Evolutionary conservation across 2,888 invertebrate genomes (phyloP).

Genomic region (Brachyopa scutellaris): DNA sequence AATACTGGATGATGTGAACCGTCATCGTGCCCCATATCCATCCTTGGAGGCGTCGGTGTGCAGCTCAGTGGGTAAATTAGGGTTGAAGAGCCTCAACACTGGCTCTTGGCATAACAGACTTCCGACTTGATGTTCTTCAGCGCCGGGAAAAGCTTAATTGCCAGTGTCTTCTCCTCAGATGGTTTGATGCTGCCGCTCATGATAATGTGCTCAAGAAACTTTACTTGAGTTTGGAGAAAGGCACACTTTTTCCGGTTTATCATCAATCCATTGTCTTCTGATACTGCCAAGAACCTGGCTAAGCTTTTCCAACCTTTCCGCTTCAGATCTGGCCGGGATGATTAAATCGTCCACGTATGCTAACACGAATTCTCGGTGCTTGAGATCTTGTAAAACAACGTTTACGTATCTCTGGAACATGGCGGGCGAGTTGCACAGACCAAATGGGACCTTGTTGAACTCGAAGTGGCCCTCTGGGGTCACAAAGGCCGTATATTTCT

Average conservation of each 20-base stretch:
- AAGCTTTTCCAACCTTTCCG: constrained; percentile 1
- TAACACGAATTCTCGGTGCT: constrained; percentile 5
- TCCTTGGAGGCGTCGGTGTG: constrained; percentile 71
- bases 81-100: constrained; percentile 66
- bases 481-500: too few species aligned
- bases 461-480: too few species aligned
- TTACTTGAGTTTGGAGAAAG: constrained; percentile 66
- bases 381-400: constrained; percentile 22
- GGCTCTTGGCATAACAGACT: constrained; percentile 62
- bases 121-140: constrained; percentile 14
- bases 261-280: constrained; percentile 19
- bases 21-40: constrained; percentile 24
- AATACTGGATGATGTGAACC: constrained; percentile 35
- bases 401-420: too few species aligned
- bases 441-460: too few species aligned
- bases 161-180: constrained; percentile 54
- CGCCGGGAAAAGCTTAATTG: not conserved
- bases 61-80: constrained; percentile 73
- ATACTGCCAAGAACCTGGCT: constrained; percentile 12
- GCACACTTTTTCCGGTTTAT: constrained; percentile 30
- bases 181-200: constrained; percentile 3
- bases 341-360: constrained; percentile 38
- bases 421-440: too few species aligned
- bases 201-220: constrained; percentile 71
- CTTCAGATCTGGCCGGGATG: constrained; percentile 8